Base-by-base conservation (phyloP, 1,140 invertebrate genomes). In the Ceratina japonica region DNA sequence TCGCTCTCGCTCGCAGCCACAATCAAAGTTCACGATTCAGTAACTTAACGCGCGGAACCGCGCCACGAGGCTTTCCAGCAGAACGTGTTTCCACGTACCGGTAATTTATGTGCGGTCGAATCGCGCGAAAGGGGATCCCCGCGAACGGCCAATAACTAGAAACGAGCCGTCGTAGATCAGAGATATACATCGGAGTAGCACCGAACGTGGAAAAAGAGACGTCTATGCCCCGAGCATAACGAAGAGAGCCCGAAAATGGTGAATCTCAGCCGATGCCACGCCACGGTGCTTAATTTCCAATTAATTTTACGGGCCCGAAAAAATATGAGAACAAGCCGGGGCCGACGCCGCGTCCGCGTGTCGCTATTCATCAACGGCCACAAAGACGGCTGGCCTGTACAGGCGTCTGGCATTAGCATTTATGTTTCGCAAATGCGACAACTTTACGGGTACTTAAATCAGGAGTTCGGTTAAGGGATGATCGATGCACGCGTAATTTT, bases 281-380 rank as follows among this genome's bases (percentile, higher is more conserved):
- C 49, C 61, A 54, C 16, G 31, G 54, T 69, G 75, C 79, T 86
- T 88, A 86, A 88, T 89, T 88, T 87, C 81, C 85, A 88, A 89
- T 89, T 89, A 87, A 89, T 88, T 86, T 80, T 65, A 76, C 64
- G 24, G 52, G 64, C 24, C 52, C 51, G 54, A 75, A 87, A 86
- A 87, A 85, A 87, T 87, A 86, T 83, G 75, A 56, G 79, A 85
- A 89, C 83, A 82, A 87, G 85, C 65, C 69, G 85, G 69, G 83
- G 87, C 83, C 79, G 83, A 83, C 81, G 69, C 71, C 63, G 66
- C 24, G 79, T 37, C 70, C 63, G 74, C 80, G 80, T 85, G 81
- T 80, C 75, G 81, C 85, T 75, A 88, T 88, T 84, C 83, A 88
- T 87, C 79, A 84, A 64, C 2, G 2, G 24, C 16, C 31, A 27